phyloP scores from a whole-genome alignment of 2,113 vertebrate genomes.

The Catagonus wagneri region DNA sequence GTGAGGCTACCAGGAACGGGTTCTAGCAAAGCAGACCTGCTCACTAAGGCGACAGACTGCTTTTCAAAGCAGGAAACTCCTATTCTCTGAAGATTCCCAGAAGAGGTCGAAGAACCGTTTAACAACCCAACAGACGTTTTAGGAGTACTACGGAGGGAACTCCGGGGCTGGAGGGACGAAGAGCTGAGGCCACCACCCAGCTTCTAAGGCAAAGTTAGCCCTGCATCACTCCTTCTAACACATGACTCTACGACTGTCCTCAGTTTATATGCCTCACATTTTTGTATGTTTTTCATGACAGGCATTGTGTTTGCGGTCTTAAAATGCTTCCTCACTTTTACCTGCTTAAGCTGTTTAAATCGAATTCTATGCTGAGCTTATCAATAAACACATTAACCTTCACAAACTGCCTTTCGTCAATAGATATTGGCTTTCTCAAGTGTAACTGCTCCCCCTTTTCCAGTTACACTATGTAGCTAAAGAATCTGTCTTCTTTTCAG shows the following conservation, averaged over 20 bases:
- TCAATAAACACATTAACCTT: not conserved
- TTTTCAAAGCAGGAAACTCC: not conserved
- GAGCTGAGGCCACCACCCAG: not conserved
- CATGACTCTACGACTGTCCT: not conserved
- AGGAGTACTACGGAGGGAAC: not conserved
- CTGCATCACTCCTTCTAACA: not conserved
- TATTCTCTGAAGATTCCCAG: not conserved
- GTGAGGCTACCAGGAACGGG: not conserved
- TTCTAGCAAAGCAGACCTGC: not conserved
- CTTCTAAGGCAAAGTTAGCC: not conserved
- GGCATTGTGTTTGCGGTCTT: not conserved
- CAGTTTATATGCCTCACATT: not conserved
- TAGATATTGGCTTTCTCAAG: not conserved
- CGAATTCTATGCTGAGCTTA: not conserved
- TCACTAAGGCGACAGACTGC: not conserved
- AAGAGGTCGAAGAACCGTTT: not conserved
- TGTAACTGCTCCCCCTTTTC: not conserved
- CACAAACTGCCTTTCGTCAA: not conserved
- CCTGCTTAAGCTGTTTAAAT: not conserved
- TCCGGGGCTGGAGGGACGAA: not conserved
- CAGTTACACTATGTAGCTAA: not conserved
- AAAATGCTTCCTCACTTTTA: slow-evolving; percentile 31
- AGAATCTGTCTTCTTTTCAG: not conserved
- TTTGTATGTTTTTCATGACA: not conserved
- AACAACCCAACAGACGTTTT: not conserved